These are phyloP conservation scores for Dastarcus helophoroides DNA, from an alignment of 2,888 invertebrate genomes.

Conservation along the genomic window DNA sequence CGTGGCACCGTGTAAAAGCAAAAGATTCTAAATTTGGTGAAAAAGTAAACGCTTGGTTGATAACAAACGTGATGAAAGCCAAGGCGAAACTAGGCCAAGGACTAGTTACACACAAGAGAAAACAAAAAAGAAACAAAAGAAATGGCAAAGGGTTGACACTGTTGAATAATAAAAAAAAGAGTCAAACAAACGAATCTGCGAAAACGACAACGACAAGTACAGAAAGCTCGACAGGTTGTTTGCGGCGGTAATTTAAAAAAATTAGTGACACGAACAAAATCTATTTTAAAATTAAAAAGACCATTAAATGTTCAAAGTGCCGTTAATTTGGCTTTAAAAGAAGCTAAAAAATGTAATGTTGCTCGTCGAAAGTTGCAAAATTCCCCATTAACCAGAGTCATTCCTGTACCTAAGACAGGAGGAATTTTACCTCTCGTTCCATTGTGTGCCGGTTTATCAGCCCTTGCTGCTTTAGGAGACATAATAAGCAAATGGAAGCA, in stretches of 20 bases:
- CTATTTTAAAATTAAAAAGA: constrained; percentile 8
- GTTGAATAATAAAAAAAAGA: too few species aligned
- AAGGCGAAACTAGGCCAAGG: constrained; percentile 25
- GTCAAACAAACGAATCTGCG: too few species aligned
- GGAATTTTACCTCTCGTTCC: constrained; percentile 28
- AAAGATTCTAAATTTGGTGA: constrained; percentile 23
- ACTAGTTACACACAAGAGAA: constrained; percentile 8
- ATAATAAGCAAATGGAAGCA: constrained; percentile 31
- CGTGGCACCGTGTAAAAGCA: constrained; percentile 20
- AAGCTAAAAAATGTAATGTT: constrained; percentile 10
- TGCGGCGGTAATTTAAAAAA: constrained; percentile 2
- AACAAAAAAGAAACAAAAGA: too few species aligned
- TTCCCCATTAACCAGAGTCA: constrained; percentile 18
- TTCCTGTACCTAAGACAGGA: constrained; percentile 27
- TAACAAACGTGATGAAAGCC: constrained; percentile 23
- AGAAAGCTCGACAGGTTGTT: too few species aligned
- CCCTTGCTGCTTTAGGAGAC: constrained; percentile 27
- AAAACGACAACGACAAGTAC: too few species aligned
- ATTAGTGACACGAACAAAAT: constrained; percentile 2
- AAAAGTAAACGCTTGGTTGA: constrained; percentile 22
- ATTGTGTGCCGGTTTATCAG: constrained; percentile 28
- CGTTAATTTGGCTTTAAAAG: constrained; percentile 14
- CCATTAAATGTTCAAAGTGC: constrained; percentile 10
- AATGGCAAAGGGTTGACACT: too few species aligned
- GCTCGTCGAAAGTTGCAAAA: constrained; percentile 8